Conservation (phyloP, 2,113 vertebrate species). For the Ictalurus furcatus region DNA sequence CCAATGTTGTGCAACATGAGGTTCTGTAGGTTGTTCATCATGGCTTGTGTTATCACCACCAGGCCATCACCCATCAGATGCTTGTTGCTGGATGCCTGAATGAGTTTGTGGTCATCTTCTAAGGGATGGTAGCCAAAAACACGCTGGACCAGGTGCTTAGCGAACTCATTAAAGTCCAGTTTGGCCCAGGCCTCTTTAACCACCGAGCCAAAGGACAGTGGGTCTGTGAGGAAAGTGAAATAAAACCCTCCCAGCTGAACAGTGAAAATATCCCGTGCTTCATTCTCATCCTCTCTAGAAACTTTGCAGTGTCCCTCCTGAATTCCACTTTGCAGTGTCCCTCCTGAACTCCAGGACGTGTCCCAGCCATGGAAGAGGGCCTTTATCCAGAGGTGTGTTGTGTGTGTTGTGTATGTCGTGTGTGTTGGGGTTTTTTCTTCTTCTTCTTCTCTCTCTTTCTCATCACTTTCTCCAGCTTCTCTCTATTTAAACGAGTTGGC, state of each 20-base stretch:
- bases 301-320: conserved; percentile 74
- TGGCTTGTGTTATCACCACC: conserved; percentile 72
- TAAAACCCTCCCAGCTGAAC: conserved; percentile 82
- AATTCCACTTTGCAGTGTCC: conserved; percentile 75
- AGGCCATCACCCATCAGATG: too few species aligned
- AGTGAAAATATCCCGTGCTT: conserved; percentile 89
- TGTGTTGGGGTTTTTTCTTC: background rate
- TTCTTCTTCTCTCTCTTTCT: background rate
- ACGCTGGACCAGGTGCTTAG: conserved; percentile 63
- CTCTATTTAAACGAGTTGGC: too few species aligned
- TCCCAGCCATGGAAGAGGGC: conserved; percentile 86
- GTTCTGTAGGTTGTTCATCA: conserved; percentile 81
- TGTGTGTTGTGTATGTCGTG: too few species aligned
- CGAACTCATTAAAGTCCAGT: conserved; percentile 76
- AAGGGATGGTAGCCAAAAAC: conserved; percentile 74
- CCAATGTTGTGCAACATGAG: conserved; percentile 69
- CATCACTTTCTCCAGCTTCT: too few species aligned
- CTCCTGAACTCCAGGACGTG: conserved; percentile 80
- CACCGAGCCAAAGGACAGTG: conserved; percentile 78
- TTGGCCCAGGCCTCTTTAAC: conserved; percentile 76
- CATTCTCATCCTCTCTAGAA: conserved; percentile 78
- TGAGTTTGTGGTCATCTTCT: accelerated
- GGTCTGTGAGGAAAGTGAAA: conserved; percentile 87
- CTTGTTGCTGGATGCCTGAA: too few species aligned
- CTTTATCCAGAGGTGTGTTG: conserved; percentile 80